Evolutionary conservation across 2,113 vertebrate species (phyloP).

Genomic region (Donacobius atricapilla): DNA sequence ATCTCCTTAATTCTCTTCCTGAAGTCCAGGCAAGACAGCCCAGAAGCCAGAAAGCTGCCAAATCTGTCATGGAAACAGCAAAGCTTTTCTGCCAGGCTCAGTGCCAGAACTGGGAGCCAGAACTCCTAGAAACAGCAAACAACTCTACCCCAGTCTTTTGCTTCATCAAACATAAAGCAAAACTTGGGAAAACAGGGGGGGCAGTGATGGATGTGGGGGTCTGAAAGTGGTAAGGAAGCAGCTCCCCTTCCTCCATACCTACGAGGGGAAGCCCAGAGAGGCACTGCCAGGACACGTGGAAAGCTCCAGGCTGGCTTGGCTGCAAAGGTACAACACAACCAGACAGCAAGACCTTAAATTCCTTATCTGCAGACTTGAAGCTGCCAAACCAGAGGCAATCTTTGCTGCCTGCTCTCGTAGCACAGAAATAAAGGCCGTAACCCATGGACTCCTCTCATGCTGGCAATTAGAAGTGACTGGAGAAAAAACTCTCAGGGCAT

Average conservation of each 20-base stretch:
- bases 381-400: not conserved
- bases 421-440: not conserved
- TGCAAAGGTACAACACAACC: not conserved
- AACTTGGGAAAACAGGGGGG: not conserved
- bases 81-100: not conserved
- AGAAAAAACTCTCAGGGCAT: not conserved
- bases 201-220: not conserved
- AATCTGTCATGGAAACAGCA: constrained; percentile 6
- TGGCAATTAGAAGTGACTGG: not conserved
- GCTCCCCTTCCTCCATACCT: not conserved
- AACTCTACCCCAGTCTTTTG: not conserved
- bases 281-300: fast-evolving
- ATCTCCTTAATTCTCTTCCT: not conserved
- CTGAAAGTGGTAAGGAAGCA: not conserved
- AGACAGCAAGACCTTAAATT: not conserved
- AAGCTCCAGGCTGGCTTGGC: not conserved
- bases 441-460: not conserved
- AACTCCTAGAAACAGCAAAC: not conserved
- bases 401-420: not conserved
- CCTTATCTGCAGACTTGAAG: not conserved
- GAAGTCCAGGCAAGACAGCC: not conserved
- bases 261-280: not conserved
- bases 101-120: not conserved
- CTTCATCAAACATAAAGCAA: not conserved
- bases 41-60: constrained; percentile 16